Conservation (phyloP, 2,888 invertebrate genomes). For the Thecophora atra region DNA sequence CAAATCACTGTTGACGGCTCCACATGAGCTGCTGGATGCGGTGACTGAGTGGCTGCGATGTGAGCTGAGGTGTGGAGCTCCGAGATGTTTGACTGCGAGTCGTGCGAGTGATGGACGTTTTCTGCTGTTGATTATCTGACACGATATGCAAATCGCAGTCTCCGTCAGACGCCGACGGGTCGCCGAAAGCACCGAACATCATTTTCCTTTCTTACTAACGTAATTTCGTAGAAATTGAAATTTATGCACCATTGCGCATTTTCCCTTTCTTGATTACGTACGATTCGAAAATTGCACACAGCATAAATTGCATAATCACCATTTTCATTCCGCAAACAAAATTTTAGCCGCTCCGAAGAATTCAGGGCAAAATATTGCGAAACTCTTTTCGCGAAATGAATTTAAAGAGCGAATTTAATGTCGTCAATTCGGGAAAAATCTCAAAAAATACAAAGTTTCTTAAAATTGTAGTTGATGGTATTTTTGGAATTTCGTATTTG, state of each 20-base stretch:
- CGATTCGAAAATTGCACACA: background rate
- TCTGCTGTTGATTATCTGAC: background rate
- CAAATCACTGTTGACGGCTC: constrained; percentile 29
- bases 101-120: constrained; percentile 15
- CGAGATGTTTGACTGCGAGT: too few species aligned
- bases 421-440: too few species aligned
- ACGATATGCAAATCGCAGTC: constrained; percentile 32
- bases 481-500: too few species aligned
- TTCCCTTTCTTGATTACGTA: constrained; percentile 5
- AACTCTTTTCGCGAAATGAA: too few species aligned
- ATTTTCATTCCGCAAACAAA: background rate
- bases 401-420: too few species aligned
- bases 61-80: background rate
- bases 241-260: constrained; percentile 25
- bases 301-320: background rate
- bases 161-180: background rate
- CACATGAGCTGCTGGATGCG: constrained; percentile 26
- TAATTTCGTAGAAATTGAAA: constrained; percentile 19
- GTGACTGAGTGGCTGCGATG: background rate
- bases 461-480: too few species aligned
- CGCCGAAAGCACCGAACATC: background rate
- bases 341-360: background rate
- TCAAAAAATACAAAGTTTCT: too few species aligned
- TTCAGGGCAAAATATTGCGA: too few species aligned
- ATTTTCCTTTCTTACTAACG: background rate